Evolutionary conservation across 2,888 invertebrate genomes (phyloP).

Genomic region (Napeogenes inachia): DNA sequence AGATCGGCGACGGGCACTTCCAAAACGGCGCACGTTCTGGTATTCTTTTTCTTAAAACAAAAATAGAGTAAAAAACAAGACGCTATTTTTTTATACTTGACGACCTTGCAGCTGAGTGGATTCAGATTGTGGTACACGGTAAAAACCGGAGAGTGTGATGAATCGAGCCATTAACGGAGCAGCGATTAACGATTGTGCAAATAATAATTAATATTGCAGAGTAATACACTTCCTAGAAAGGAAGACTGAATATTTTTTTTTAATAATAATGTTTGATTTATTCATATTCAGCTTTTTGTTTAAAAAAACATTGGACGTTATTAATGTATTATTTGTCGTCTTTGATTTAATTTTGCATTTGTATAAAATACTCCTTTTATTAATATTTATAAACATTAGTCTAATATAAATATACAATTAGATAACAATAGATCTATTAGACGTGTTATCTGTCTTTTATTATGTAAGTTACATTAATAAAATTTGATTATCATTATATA

Average conservation of each 20-base stretch:
- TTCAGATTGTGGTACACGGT: slow-evolving; percentile 68
- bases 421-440: too few relatives aligned
- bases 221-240: slow-evolving; percentile 48
- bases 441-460: too few relatives aligned
- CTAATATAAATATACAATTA: slow-evolving; percentile 3
- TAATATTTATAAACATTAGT: slow-evolving; percentile 64
- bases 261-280: too few relatives aligned
- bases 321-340: slow-evolving; percentile 25
- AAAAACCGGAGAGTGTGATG: slow-evolving; percentile 66
- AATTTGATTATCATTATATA: too few relatives aligned
- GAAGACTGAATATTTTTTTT: not conserved
- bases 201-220: slow-evolving; percentile 46
- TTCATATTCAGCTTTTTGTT: too few relatives aligned
- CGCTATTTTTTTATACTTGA: slow-evolving; percentile 62
- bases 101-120: slow-evolving; percentile 71
- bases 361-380: slow-evolving; percentile 56
- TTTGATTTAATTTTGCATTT: slow-evolving; percentile 71
- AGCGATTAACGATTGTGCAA: slow-evolving; percentile 49
- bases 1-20: slow-evolving; percentile 49
- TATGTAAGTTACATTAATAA: too few relatives aligned
- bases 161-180: slow-evolving; percentile 48
- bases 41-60: slow-evolving; percentile 70
- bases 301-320: too few relatives aligned
- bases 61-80: slow-evolving; percentile 69
- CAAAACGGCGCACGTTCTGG: slow-evolving; percentile 66